Conservation (phyloP, 2,113 vertebrate species). For the Toxotes jaculatrix region DNA sequence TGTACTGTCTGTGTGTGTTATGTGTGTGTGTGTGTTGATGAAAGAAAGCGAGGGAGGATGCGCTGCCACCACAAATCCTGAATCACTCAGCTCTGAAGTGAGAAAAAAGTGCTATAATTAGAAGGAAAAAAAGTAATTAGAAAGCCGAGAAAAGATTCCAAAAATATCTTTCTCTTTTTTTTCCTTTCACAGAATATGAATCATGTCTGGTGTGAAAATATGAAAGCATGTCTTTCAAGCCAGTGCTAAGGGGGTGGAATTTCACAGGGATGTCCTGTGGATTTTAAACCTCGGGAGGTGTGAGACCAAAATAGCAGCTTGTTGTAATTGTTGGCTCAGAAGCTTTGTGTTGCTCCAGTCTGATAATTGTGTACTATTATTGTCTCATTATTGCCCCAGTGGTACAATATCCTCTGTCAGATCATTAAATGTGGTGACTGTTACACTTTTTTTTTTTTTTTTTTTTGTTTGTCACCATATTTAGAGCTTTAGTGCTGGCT, state of each 20-base stretch:
- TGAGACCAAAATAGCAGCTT: slow-evolving; percentile 41
- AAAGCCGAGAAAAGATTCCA: background rate
- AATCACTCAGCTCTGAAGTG: slow-evolving; percentile 36
- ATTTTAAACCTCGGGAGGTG: slow-evolving; percentile 12
- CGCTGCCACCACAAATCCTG: background rate
- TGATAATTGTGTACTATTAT: background rate
- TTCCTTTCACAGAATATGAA: slow-evolving; percentile 10
- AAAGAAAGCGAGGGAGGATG: slow-evolving; percentile 13
- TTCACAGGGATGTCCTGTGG: slow-evolving; percentile 48
- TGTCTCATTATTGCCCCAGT: background rate
- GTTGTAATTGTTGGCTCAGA: background rate
- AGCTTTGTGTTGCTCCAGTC: background rate
- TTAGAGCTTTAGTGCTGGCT: background rate
- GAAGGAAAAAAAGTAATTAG: background rate
- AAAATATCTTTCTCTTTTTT: background rate
- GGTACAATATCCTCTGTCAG: background rate
- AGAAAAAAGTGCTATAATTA: slow-evolving; percentile 31
- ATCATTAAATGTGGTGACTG: background rate
- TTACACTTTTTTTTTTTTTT: background rate
- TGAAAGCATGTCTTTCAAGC: background rate
- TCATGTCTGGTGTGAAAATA: slow-evolving; percentile 45
- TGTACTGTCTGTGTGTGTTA: background rate
- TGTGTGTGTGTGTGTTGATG: slow-evolving; percentile 1
- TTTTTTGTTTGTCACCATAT: background rate
- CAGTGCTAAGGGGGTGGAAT: background rate